These are phyloP conservation scores for Trichopria drosophilae DNA, from an alignment of 2,888 invertebrate species.

Conservation along the genomic window DNA sequence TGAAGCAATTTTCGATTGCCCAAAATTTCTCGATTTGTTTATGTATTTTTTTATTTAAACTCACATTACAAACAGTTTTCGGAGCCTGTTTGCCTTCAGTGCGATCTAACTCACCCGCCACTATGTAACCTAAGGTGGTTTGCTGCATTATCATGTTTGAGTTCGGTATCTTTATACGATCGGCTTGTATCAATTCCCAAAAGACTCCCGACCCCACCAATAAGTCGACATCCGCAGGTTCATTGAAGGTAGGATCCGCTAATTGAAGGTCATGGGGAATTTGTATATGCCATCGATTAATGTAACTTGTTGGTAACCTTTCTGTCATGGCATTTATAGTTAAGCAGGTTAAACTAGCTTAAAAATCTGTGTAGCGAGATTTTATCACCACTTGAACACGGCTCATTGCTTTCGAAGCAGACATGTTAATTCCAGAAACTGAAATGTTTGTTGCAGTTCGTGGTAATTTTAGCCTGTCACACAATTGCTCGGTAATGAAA, in stretches of 20 bases:
- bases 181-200: slow-evolving; percentile 27
- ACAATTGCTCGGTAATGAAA: slow-evolving; percentile 19
- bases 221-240: slow-evolving; percentile 29
- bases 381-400: slow-evolving; percentile 14
- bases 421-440: too few relatives aligned
- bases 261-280: slow-evolving; percentile 26
- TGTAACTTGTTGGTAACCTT: slow-evolving; percentile 13
- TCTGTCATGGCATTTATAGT: slow-evolving; percentile 30
- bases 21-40: too few relatives aligned
- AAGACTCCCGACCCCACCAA: slow-evolving; percentile 33
- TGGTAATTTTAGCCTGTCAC: not conserved
- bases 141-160: slow-evolving; percentile 21
- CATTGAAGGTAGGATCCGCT: slow-evolving; percentile 30
- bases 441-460: too few relatives aligned
- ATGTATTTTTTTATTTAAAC: not conserved
- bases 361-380: slow-evolving; percentile 24
- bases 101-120: too few relatives aligned
- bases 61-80: not conserved
- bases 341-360: slow-evolving; percentile 27
- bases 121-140: slow-evolving; percentile 30
- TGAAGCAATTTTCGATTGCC: too few relatives aligned
- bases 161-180: slow-evolving; percentile 13
- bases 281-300: slow-evolving; percentile 7
- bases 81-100: not conserved
- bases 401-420: not conserved